A percentile compares a stretch with the other conserved stretches of the same genome.
Conservation (phyloP, 2,888 invertebrate genomes). For the Incurvaria masculella region DNA sequence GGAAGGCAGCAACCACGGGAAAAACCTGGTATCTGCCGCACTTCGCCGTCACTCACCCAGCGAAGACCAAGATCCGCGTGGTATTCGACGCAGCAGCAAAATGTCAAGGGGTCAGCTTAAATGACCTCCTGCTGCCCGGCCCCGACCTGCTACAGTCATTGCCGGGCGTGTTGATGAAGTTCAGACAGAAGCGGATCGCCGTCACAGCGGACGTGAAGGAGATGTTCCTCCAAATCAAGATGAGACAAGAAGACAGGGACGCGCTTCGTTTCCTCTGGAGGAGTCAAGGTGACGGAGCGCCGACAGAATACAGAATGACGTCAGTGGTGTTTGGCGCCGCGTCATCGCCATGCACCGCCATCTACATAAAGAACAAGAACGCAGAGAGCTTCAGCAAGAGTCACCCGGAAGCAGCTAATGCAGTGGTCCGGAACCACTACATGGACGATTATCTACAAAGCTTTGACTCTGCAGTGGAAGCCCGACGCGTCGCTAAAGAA, state of each 20-base stretch:
- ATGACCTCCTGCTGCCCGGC: not conserved
- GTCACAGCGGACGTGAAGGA: not conserved
- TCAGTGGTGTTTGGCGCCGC: too few species aligned
- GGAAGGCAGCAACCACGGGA: not conserved
- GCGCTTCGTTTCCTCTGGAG: too few species aligned
- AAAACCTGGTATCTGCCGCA: conserved; percentile 14
- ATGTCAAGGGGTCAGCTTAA: conserved; percentile 9
- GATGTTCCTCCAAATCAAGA: not conserved
- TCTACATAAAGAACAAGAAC: not conserved
- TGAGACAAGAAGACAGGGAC: not conserved
- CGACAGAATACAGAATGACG: too few species aligned
- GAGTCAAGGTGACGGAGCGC: too few species aligned
- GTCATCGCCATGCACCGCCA: too few species aligned
- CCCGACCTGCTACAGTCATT: not conserved
- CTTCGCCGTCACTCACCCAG: conserved; percentile 14
- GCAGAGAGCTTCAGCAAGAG: not conserved
- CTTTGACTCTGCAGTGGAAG: not conserved
- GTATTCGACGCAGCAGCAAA: conserved; percentile 14
- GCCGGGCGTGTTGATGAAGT: not conserved
- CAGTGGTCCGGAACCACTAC: conserved; percentile 1
- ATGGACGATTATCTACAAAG: conserved; percentile 1
- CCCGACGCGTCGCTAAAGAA: too few species aligned
- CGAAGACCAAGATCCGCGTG: conserved; percentile 6
- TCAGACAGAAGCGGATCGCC: not conserved
- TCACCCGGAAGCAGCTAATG: not conserved